These are phyloP conservation scores for Drosophila mimica DNA, from an alignment of 2,888 invertebrate species.

Conservation along the genomic window DNA sequence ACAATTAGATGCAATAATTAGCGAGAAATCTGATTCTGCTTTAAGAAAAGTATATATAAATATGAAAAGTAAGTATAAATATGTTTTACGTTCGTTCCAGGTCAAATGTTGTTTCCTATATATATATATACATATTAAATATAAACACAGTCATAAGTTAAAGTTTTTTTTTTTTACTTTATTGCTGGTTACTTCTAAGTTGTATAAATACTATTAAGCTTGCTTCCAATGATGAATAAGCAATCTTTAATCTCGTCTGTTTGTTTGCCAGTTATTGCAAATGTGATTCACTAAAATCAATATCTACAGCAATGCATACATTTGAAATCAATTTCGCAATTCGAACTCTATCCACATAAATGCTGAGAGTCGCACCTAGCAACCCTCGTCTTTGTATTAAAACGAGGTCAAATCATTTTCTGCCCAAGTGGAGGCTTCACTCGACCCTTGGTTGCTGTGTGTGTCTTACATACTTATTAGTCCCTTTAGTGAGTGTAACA, in stretches of 20 bases:
- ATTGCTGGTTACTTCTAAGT: too few species aligned
- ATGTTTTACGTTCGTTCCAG: not conserved
- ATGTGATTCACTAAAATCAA: not conserved
- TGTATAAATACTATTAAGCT: not conserved
- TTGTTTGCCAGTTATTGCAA: not conserved
- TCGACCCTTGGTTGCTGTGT: not conserved
- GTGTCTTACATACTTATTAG: constrained; percentile 10
- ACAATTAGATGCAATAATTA: not conserved
- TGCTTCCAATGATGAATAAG: not conserved
- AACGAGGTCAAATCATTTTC: constrained; percentile 3
- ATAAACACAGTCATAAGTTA: not conserved
- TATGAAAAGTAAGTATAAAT: too few species aligned
- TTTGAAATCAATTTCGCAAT: not conserved
- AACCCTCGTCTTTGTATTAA: not conserved
- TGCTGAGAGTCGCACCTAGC: too few species aligned
- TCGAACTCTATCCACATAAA: not conserved
- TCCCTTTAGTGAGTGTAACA: constrained; percentile 8
- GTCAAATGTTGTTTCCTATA: not conserved
- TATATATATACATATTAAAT: not conserved
- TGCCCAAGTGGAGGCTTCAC: not conserved
- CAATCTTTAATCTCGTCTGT: not conserved
- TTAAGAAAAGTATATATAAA: too few species aligned
- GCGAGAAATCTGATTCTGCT: too few species aligned
- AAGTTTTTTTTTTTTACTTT: not conserved
- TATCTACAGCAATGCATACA: not conserved